These are phyloP conservation scores for Cantharis rufa DNA, from an alignment of 2,888 invertebrate species.

Conservation along the genomic window DNA sequence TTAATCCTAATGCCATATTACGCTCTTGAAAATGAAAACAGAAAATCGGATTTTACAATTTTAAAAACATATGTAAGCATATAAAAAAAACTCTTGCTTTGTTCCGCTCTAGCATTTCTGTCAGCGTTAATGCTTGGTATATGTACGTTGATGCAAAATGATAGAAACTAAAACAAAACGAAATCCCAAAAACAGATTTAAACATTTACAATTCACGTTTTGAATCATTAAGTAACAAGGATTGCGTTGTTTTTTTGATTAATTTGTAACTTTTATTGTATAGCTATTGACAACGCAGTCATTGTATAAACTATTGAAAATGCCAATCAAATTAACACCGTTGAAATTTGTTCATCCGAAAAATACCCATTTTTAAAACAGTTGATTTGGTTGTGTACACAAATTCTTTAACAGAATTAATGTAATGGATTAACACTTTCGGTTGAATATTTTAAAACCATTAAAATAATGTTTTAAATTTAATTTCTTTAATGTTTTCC, in stretches of 20 bases:
- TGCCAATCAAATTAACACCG: conserved; percentile 4
- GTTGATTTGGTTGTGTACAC: neutral
- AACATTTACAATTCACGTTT: conserved; percentile 7
- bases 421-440: neutral
- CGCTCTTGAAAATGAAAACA: conserved; percentile 6
- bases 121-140: conserved; percentile 6
- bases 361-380: conserved; percentile 4
- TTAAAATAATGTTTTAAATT: neutral
- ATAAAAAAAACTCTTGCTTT: conserved; percentile 9
- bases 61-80: conserved; percentile 13
- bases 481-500: neutral
- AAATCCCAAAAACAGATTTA: conserved; percentile 13
- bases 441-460: neutral
- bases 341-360: neutral
- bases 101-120: conserved; percentile 7
- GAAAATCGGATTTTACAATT: conserved; percentile 13
- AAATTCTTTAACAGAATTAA: neutral
- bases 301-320: conserved; percentile 3
- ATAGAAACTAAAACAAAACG: conserved; percentile 5
- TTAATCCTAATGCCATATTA: conserved; percentile 4
- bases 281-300: neutral
- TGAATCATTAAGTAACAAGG: conserved; percentile 2
- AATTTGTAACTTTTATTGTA: conserved; percentile 7
- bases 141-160: conserved; percentile 8
- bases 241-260: conserved; percentile 1